These are phyloP conservation scores for Diarsia rubi DNA, from an alignment of 2,888 invertebrate genomes.

Conservation along the genomic window DNA sequence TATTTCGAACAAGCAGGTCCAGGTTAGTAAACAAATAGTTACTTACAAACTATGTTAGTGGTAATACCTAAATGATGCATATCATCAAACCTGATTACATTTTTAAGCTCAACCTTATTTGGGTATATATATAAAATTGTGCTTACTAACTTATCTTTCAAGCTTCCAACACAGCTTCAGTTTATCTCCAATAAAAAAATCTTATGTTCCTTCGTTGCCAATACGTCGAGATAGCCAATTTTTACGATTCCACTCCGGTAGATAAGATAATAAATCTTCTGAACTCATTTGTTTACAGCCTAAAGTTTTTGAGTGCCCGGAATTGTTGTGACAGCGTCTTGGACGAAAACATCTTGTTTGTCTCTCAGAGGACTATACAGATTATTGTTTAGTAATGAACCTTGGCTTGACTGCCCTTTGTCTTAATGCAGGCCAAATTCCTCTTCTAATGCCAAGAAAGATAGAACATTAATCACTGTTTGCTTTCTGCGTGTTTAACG, in stretches of 20 bases:
- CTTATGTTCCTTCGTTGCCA: constrained; percentile 27
- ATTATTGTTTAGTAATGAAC: constrained; percentile 44
- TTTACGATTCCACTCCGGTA: constrained; percentile 55
- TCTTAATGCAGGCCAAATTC: constrained; percentile 21
- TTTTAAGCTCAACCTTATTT: not conserved
- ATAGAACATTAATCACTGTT: constrained; percentile 24
- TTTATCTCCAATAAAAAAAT: constrained; percentile 53
- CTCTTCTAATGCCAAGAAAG: constrained; percentile 17
- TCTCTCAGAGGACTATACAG: constrained; percentile 23
- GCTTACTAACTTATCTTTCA: constrained; percentile 2
- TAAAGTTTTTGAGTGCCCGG: constrained; percentile 63
- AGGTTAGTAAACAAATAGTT: no score
- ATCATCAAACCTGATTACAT: not conserved
- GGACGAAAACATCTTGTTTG: constrained; percentile 58
- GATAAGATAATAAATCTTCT: constrained; percentile 56
- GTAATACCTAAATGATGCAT: no score
- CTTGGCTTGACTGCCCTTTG: constrained; percentile 13
- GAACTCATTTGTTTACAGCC: constrained; percentile 65
- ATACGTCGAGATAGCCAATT: constrained; percentile 47
- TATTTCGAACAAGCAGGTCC: no score
- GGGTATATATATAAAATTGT: not conserved
- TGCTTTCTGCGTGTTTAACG: not conserved
- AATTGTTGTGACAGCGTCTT: constrained; percentile 46
- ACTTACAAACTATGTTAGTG: no score
- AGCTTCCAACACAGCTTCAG: constrained; percentile 21